phyloP scores from a whole-genome alignment of 2,113 vertebrate species.

The Hystrix brachyura region DNA sequence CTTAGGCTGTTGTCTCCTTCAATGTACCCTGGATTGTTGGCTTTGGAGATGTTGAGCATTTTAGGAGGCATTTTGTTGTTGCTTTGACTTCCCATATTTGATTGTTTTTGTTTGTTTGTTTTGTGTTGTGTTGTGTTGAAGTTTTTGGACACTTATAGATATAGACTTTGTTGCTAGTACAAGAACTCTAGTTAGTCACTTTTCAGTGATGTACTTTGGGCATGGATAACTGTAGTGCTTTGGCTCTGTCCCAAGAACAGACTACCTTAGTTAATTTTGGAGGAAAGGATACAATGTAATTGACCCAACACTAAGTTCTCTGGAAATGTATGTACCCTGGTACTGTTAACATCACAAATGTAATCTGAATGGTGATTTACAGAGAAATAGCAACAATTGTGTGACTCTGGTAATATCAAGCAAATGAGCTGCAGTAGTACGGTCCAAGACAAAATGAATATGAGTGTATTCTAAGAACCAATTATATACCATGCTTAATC shows the following conservation, averaged over 20 bases:
- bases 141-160: neutral
- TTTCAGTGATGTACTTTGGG: neutral
- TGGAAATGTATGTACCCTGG: neutral
- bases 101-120: neutral
- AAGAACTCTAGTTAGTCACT: neutral
- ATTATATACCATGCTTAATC: neutral
- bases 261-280: neutral
- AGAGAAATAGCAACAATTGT: neutral
- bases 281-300: neutral
- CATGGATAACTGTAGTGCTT: neutral
- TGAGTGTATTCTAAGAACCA: neutral
- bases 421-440: neutral
- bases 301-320: neutral
- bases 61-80: neutral
- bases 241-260: neutral
- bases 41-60: neutral
- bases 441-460: neutral
- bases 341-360: neutral
- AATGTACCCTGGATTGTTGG: neutral
- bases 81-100: neutral
- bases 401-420: neutral
- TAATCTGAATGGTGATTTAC: neutral
- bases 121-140: neutral
- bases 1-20: neutral
- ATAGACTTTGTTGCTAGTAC: neutral